Evolutionary conservation across 2,113 vertebrate species (phyloP).

Genomic region (Accipiter cooperii): DNA sequence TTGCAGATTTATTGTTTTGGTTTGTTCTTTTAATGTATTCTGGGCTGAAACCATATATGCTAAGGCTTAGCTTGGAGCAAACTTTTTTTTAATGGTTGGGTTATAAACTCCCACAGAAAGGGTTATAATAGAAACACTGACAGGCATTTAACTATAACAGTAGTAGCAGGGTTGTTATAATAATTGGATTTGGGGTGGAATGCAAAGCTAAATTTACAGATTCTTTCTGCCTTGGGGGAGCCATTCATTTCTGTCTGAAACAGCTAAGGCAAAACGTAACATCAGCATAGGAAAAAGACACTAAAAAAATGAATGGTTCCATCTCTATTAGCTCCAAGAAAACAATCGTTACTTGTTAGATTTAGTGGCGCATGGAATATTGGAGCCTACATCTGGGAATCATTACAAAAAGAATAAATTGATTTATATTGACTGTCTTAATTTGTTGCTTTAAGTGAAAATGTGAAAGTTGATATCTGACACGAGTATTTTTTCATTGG

Average conservation of each 20-base stretch:
- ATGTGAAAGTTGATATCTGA: background rate
- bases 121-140: conserved; percentile 16
- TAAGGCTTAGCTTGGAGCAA: conserved; percentile 20
- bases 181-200: conserved; percentile 64
- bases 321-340: background rate
- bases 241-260: conserved; percentile 52
- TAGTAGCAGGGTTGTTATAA: conserved; percentile 10
- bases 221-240: conserved; percentile 40
- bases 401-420: conserved; percentile 1
- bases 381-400: background rate
- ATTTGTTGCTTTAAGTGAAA: conserved; percentile 50
- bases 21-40: background rate
- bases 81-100: background rate
- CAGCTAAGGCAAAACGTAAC: background rate
- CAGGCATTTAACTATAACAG: conserved; percentile 5
- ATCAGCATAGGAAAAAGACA: background rate
- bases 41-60: background rate
- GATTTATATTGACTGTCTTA: conserved; percentile 39
- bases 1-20: background rate
- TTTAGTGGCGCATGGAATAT: conserved; percentile 42
- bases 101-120: conserved; percentile 23
- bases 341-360: conserved; percentile 17
- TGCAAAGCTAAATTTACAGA: conserved; percentile 48
- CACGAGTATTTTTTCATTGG: background rate
- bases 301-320: background rate